phyloP scores from a whole-genome alignment of 2,797 vertebrate species.

The Ciconia nigra region DNA sequence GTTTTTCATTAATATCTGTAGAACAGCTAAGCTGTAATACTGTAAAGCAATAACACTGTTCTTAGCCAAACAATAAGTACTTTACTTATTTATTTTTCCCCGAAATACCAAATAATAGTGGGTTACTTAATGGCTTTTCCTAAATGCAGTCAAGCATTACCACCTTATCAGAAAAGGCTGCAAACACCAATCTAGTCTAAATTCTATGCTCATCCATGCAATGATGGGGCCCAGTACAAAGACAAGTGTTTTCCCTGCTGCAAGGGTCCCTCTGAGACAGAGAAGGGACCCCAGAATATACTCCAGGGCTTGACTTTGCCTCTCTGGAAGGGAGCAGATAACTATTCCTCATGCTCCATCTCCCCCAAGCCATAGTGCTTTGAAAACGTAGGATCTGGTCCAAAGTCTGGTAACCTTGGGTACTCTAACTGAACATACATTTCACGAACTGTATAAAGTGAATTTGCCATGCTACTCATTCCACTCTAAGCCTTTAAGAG shows the following conservation, averaged over 20 bases:
- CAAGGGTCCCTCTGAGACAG: neutral
- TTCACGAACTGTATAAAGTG: neutral
- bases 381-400: neutral
- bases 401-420: neutral
- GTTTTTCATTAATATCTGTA: neutral
- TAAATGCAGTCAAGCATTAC: neutral
- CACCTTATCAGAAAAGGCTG: neutral
- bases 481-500: neutral
- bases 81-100: neutral
- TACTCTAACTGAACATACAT: neutral
- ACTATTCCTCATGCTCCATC: neutral
- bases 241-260: neutral
- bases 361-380: neutral
- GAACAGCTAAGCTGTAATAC: neutral
- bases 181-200: neutral
- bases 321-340: neutral
- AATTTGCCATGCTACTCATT: neutral
- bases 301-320: neutral
- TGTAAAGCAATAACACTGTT: neutral
- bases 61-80: neutral
- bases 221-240: neutral
- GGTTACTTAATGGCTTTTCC: neutral
- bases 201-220: neutral
- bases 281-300: neutral
- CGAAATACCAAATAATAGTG: neutral